Conservation (phyloP, 2,888 invertebrate genomes). For the Crocallis elinguaria region DNA sequence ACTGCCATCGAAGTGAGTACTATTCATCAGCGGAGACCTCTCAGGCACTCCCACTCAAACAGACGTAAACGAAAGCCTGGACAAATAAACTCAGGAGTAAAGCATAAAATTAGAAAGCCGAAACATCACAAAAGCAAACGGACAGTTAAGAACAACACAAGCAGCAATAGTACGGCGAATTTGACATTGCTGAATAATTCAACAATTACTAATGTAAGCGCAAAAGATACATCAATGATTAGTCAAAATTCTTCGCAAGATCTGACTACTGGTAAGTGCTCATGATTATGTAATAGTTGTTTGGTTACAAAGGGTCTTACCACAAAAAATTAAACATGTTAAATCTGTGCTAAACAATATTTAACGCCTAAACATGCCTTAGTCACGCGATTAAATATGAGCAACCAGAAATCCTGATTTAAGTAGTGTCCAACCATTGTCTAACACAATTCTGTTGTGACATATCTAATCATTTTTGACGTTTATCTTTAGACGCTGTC, state of each 20-base stretch:
- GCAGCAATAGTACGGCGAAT: slow-evolving; percentile 32
- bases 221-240: slow-evolving; percentile 52
- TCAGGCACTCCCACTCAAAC: slow-evolving; percentile 57
- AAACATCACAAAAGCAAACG: slow-evolving; percentile 73
- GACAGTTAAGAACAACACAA: slow-evolving; percentile 34
- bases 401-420: background rate
- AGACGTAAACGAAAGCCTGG: slow-evolving; percentile 74
- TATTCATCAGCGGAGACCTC: slow-evolving; percentile 51
- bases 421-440: no score
- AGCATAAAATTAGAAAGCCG: slow-evolving; percentile 86
- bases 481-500: no score
- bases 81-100: slow-evolving; percentile 87
- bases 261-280: slow-evolving; percentile 62
- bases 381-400: no score
- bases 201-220: slow-evolving; percentile 43
- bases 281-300: background rate
- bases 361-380: no score
- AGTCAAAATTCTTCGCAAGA: slow-evolving; percentile 70
- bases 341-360: no score
- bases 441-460: no score
- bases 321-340: no score
- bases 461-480: no score
- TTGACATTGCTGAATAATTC: slow-evolving; percentile 44
- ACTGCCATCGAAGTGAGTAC: slow-evolving; percentile 64
- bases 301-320: background rate